These are phyloP conservation scores for Trachelipus rathkii DNA, from an alignment of 1,140 invertebrate species.

Conservation along the genomic window DNA sequence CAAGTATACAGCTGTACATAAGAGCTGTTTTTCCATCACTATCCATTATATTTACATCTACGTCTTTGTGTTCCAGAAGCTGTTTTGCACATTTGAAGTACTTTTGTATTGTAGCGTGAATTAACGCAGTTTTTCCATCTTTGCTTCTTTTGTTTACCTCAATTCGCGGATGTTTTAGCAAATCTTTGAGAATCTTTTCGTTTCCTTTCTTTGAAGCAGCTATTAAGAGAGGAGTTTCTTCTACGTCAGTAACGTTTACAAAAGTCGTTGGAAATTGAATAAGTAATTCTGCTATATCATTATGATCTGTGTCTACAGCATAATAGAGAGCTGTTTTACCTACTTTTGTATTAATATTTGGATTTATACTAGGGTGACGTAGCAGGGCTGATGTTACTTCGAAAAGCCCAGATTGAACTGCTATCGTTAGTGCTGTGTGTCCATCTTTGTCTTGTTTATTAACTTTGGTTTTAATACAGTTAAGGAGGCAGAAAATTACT, in stretches of 20 bases:
- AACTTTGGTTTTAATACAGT: slow-evolving; percentile 31
- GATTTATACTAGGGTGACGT: slow-evolving; percentile 75
- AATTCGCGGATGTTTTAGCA: slow-evolving; percentile 27
- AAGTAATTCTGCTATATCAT: slow-evolving; percentile 41
- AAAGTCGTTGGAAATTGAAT: slow-evolving; percentile 25
- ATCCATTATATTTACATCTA: slow-evolving; percentile 77
- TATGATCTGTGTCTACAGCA: slow-evolving; percentile 33
- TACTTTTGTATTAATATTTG: slow-evolving; percentile 66
- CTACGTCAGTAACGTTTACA: slow-evolving; percentile 35
- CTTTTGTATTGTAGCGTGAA: slow-evolving; percentile 91
- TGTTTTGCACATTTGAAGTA: slow-evolving; percentile 78
- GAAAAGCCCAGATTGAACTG: slow-evolving; percentile 31
- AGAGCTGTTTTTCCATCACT: slow-evolving; percentile 84
- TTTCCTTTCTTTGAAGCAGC: slow-evolving; percentile 38
- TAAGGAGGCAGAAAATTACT: slow-evolving; percentile 28
- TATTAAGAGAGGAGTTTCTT: slow-evolving; percentile 34
- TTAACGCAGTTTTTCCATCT: slow-evolving; percentile 86
- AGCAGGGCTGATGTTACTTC: slow-evolving; percentile 73
- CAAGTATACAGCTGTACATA: slow-evolving; percentile 40
- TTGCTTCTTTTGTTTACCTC: slow-evolving; percentile 60
- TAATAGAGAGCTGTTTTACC: slow-evolving; percentile 31
- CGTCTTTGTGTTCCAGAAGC: slow-evolving; percentile 71
- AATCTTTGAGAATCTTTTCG: slow-evolving; percentile 17
- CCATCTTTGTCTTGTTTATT: slow-evolving; percentile 36
- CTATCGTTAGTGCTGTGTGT: slow-evolving; percentile 35